Conservation (phyloP, 2,888 invertebrate species). For the Cyclophora punctaria region DNA sequence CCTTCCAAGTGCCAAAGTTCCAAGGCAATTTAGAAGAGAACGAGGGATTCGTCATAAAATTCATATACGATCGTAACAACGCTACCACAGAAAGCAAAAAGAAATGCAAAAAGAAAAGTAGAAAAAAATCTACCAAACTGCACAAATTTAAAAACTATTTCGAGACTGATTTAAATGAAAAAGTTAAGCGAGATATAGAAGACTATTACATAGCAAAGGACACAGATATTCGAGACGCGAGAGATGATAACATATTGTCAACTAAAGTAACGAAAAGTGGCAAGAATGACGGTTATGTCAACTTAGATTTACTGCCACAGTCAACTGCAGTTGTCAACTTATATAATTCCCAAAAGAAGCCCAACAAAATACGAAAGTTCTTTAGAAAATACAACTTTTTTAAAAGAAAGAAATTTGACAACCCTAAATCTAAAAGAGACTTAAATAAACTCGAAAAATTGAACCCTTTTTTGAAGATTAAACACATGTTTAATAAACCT, state of each 20-base stretch:
- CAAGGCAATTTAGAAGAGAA: too few relatives aligned
- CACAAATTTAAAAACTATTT: too few relatives aligned
- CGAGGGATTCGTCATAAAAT: too few relatives aligned
- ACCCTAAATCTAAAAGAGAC: constrained; percentile 17
- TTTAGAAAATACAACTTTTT: constrained; percentile 27
- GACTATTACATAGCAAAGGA: too few relatives aligned
- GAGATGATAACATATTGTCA: too few relatives aligned
- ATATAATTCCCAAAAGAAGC: constrained; percentile 12
- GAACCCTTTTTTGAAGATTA: constrained; percentile 38
- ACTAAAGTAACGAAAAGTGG: background rate
- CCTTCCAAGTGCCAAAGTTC: too few relatives aligned
- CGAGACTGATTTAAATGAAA: too few relatives aligned
- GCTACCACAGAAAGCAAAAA: constrained; percentile 1
- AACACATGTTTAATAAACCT: constrained; percentile 27
- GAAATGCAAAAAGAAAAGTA: background rate
- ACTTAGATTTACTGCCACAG: constrained; percentile 30
- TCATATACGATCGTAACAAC: too few relatives aligned
- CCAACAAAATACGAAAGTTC: constrained; percentile 15
- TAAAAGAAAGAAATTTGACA: constrained; percentile 15
- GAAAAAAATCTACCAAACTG: too few relatives aligned
- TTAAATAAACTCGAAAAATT: constrained; percentile 29
- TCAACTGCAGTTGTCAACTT: constrained; percentile 32
- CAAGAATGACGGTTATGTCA: constrained; percentile 29
- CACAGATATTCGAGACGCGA: too few relatives aligned
- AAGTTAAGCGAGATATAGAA: too few relatives aligned